Evolutionary conservation across 2,888 invertebrate species (phyloP).

Genomic region (Heliconius ismenius): DNA sequence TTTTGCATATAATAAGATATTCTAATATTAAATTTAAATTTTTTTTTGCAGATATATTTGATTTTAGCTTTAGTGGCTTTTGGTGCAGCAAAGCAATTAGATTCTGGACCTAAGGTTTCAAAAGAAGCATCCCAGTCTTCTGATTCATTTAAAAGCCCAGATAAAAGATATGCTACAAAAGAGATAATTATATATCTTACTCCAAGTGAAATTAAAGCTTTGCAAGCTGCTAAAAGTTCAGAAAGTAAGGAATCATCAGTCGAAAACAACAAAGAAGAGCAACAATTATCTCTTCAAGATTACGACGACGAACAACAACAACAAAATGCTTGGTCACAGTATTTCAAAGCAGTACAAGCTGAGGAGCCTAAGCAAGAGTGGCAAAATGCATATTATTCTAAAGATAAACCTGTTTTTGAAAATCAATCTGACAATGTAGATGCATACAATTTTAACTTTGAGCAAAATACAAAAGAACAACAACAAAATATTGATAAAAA

Average conservation of each 20-base stretch:
- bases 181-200: constrained; percentile 67
- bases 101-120: constrained; percentile 57
- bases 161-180: constrained; percentile 52
- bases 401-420: constrained; percentile 9
- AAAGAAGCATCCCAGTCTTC: constrained; percentile 46
- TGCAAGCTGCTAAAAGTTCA: constrained; percentile 49
- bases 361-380: constrained; percentile 10
- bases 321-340: constrained; percentile 19
- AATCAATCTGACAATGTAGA: constrained; percentile 17
- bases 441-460: constrained; percentile 14
- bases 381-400: not conserved
- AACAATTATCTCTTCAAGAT: constrained; percentile 42
- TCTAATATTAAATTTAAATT: not conserved
- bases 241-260: constrained; percentile 41
- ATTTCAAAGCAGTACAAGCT: not conserved
- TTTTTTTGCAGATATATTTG: constrained; percentile 31
- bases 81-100: constrained; percentile 49
- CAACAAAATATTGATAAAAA: constrained; percentile 9
- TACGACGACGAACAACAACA: constrained; percentile 28
- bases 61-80: constrained; percentile 27
- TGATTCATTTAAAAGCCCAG: constrained; percentile 37
- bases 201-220: constrained; percentile 61
- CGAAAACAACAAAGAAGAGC: constrained; percentile 31
- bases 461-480: constrained; percentile 15
- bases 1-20: not conserved